Evolutionary conservation across 1,140 invertebrate genomes (phyloP).

Genomic region (Hylyphantes graminicola): DNA sequence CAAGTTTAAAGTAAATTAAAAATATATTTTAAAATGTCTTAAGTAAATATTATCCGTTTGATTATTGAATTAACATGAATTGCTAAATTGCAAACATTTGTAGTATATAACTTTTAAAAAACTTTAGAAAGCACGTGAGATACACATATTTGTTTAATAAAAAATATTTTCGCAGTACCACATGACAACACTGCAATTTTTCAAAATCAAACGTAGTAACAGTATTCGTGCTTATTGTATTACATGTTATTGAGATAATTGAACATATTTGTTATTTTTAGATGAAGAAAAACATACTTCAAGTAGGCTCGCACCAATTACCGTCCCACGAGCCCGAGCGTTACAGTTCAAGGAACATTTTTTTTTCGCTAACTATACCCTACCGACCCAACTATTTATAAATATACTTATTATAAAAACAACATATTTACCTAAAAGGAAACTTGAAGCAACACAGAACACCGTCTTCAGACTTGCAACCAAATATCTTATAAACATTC

Average conservation of each 20-base stretch:
- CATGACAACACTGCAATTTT: not conserved
- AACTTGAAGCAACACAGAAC: not conserved
- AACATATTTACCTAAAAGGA: not conserved
- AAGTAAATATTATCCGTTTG: not conserved
- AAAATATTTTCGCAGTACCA: not conserved
- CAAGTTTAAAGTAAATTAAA: too few relatives aligned
- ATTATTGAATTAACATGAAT: not conserved
- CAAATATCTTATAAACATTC: slow-evolving; percentile 3
- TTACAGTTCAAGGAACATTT: too few relatives aligned
- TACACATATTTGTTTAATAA: not conserved
- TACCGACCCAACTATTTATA: too few relatives aligned
- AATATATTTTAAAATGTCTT: too few relatives aligned
- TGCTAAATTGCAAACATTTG: not conserved
- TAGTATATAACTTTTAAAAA: not conserved
- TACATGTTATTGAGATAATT: not conserved
- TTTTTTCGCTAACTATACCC: too few relatives aligned
- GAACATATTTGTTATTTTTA: not conserved
- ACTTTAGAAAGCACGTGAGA: too few relatives aligned
- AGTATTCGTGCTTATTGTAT: not conserved
- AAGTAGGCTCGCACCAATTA: not conserved
- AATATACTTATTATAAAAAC: too few relatives aligned
- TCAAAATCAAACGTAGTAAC: not conserved
- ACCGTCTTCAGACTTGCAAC: not conserved
- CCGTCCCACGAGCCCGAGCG: not conserved
- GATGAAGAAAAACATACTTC: not conserved